Conservation (phyloP, 2,888 invertebrate genomes). For the Dinocampus coccinellae region DNA sequence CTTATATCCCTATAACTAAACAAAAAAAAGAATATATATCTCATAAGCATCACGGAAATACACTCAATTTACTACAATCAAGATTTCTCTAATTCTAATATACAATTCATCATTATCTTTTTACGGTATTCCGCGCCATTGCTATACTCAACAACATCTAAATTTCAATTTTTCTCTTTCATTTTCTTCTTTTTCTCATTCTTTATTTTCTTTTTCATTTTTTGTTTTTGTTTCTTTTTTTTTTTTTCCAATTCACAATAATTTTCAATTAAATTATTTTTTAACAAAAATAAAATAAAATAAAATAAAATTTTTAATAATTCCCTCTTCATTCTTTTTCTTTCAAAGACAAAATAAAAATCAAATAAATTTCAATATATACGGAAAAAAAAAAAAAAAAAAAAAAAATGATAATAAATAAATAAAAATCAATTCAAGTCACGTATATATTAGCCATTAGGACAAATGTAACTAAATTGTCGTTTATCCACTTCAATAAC, state of each 20-base stretch:
- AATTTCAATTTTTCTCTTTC: not conserved
- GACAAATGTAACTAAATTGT: not conserved
- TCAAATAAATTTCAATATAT: too few relatives aligned
- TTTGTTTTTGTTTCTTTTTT: too few relatives aligned
- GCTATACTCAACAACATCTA: conserved; percentile 6
- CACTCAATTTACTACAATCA: conserved; percentile 29
- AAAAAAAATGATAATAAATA: too few relatives aligned
- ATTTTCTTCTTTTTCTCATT: too few relatives aligned
- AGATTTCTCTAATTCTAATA: conserved; percentile 2
- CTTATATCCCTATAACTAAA: not conserved
- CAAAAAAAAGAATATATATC: too few relatives aligned
- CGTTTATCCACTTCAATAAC: not conserved
- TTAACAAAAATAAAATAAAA: not conserved
- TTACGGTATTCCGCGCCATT: conserved; percentile 27
- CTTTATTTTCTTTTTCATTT: too few relatives aligned
- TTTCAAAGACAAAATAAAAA: too few relatives aligned
- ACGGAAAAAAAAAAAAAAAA: not conserved
- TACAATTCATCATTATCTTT: not conserved
- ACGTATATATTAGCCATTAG: not conserved
- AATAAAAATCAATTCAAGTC: not conserved
- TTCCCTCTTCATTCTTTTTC: too few relatives aligned
- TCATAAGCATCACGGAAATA: conserved; percentile 24
- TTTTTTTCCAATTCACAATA: not conserved
- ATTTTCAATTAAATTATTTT: not conserved
- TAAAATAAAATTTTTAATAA: too few relatives aligned